Percentiles rank a stretch among this genome's conserved stretches.
phyloP scores from a whole-genome alignment of 2,797 vertebrate species.

The Mus spretus region DNA sequence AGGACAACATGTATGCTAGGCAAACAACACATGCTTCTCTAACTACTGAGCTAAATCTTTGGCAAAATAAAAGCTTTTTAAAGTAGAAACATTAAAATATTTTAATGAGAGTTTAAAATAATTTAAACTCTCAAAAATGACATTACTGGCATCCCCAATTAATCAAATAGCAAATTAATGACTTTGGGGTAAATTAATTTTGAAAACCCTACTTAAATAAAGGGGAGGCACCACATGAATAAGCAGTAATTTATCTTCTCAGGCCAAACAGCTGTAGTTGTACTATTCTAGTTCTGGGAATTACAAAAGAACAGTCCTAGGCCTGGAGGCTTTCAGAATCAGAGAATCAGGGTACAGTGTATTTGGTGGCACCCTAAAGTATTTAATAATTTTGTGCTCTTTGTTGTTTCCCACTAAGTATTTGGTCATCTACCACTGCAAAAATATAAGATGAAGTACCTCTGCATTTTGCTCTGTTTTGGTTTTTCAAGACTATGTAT shows the following conservation, averaged over 20 bases:
- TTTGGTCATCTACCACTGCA: slow-evolving; percentile 11
- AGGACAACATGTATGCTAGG: not conserved
- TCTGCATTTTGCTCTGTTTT: not conserved
- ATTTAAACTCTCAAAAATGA: slow-evolving; percentile 52
- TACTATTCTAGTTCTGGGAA: not conserved
- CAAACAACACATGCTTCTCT: not conserved
- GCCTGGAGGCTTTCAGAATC: not conserved
- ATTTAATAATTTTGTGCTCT: not conserved
- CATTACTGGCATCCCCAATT: slow-evolving; percentile 6
- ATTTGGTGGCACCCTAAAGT: not conserved
- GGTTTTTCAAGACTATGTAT: not conserved
- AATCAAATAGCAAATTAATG: slow-evolving; percentile 23
- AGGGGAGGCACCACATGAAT: not conserved
- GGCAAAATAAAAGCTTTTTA: not conserved
- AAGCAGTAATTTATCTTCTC: slow-evolving; percentile 3
- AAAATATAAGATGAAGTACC: slow-evolving; percentile 35
- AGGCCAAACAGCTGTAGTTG: not conserved
- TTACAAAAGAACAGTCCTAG: not conserved
- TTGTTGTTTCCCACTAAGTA: not conserved
- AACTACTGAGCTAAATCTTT: not conserved
- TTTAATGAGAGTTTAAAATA: not conserved
- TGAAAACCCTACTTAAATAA: not conserved
- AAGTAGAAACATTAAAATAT: not conserved
- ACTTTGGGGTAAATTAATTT: not conserved
- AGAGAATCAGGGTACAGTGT: not conserved